phyloP scores from a whole-genome alignment of 2,888 invertebrate species.

The Parnassius glacialis region DNA sequence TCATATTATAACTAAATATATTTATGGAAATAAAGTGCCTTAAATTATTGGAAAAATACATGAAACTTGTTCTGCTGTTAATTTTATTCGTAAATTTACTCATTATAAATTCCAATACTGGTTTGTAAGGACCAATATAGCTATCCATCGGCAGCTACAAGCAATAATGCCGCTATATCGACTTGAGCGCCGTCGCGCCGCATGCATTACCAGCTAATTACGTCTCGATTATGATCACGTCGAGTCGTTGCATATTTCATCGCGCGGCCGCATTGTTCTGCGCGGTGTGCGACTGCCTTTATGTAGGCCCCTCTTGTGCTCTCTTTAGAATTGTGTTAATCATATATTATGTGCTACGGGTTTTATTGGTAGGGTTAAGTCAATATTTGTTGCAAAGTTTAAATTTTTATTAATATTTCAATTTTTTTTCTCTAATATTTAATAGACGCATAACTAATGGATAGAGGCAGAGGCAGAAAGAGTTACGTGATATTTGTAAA shows the following conservation, averaged over 20 bases:
- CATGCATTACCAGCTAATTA: constrained; percentile 48
- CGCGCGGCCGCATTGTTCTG: constrained; percentile 40
- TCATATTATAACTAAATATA: no score
- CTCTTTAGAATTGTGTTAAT: constrained; percentile 10
- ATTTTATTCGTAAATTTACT: no score
- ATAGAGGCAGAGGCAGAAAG: no score
- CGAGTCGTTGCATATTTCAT: constrained; percentile 53
- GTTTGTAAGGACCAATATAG: background rate
- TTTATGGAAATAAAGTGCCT: no score
- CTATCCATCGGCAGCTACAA: constrained; percentile 1
- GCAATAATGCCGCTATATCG: constrained; percentile 6
- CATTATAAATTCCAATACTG: background rate
- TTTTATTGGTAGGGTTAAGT: background rate
- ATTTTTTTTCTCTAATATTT: no score
- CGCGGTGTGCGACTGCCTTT: constrained; percentile 38
- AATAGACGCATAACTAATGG: no score
- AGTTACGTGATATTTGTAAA: no score
- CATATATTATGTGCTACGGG: constrained; percentile 3
- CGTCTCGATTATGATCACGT: constrained; percentile 49
- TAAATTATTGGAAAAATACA: no score
- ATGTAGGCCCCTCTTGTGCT: constrained; percentile 32
- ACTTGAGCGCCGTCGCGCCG: constrained; percentile 29
- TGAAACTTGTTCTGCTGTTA: no score
- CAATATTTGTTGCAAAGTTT: constrained; percentile 11
- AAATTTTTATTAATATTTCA: background rate